Percentiles rank a stretch among this genome's conserved stretches.
Evolutionary conservation across 37 sponge, comb jelly and placozoan genomes (phyloP).

Genomic region (Geodia barretti): DNA sequence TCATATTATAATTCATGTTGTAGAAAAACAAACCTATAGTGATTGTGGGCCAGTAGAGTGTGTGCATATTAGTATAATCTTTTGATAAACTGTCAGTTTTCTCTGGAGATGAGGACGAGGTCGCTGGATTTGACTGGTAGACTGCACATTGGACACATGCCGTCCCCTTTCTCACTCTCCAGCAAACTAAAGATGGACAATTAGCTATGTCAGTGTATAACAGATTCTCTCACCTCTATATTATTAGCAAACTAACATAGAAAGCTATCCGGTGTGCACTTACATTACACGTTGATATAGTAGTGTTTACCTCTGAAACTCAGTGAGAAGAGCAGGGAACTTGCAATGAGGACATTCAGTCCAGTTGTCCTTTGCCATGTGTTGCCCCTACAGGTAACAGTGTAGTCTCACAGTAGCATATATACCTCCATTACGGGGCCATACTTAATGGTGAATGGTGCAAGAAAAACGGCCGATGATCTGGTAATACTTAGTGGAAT

Average conservation of each 20-base stretch:
- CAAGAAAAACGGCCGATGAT: no score
- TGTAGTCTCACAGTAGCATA: no score
- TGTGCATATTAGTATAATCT: no score
- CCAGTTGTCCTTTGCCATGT: conserved; percentile 91
- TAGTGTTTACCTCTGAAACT: conserved; percentile 66
- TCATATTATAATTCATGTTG: no score
- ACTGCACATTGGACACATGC: not conserved
- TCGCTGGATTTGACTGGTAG: not conserved
- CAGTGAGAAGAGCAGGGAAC: conserved; percentile 91
- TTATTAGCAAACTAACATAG: not conserved
- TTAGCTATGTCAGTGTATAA: no score
- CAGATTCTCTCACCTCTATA: not conserved
- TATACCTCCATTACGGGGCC: no score
- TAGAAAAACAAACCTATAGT: no score
- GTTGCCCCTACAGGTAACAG: conserved; percentile 75
- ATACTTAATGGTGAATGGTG: no score
- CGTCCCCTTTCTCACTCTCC: not conserved
- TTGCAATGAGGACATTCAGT: conserved; percentile 84
- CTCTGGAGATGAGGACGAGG: not conserved
- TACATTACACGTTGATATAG: not conserved
- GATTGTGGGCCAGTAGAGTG: no score
- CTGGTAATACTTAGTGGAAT: no score
- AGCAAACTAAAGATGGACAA: not conserved
- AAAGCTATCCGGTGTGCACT: not conserved
- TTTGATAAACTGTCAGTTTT: no score